phyloP scores from a whole-genome alignment of 2,113 vertebrate genomes.

The Protobothrops mucrosquamatus region DNA sequence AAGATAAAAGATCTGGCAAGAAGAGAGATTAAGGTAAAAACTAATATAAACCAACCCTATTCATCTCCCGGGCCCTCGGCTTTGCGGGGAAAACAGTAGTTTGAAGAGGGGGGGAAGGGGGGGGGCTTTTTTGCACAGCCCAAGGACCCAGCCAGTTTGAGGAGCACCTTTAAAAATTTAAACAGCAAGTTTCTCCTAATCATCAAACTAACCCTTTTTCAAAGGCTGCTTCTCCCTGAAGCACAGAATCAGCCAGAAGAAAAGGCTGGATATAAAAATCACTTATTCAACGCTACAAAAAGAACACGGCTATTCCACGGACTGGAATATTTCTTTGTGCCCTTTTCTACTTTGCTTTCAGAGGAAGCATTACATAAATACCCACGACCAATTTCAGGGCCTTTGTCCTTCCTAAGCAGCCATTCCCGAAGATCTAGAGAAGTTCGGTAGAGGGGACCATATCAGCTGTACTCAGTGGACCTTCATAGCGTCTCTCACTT shows the following conservation, averaged over 20 bases:
- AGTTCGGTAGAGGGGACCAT: slow-evolving; percentile 37
- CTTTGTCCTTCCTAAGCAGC: slow-evolving; percentile 32
- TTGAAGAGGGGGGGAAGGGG: slow-evolving; percentile 32
- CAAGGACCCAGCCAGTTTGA: slow-evolving; percentile 38
- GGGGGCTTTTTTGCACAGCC: slow-evolving; percentile 40
- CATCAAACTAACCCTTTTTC: slow-evolving; percentile 45
- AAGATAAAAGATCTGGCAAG: slow-evolving; percentile 73
- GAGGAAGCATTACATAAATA: slow-evolving; percentile 19
- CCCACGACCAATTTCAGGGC: background rate
- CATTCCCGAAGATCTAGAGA: slow-evolving; percentile 45
- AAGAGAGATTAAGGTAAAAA: slow-evolving; percentile 74
- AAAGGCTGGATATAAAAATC: background rate
- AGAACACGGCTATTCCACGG: background rate
- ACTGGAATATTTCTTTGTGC: background rate
- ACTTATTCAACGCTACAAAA: background rate
- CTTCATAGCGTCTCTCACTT: slow-evolving; percentile 43
- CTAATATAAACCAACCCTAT: slow-evolving; percentile 69
- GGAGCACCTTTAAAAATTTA: slow-evolving; percentile 61
- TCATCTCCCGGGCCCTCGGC: slow-evolving; percentile 63
- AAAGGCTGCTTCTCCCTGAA: slow-evolving; percentile 37
- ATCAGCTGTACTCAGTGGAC: slow-evolving; percentile 45
- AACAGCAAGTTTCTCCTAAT: slow-evolving; percentile 49
- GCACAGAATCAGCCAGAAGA: background rate
- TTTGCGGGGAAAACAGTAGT: slow-evolving; percentile 45
- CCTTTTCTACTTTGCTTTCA: slow-evolving; percentile 10